Conservation (phyloP, 2,797 vertebrate species). For the Sibirionetta formosa region DNA sequence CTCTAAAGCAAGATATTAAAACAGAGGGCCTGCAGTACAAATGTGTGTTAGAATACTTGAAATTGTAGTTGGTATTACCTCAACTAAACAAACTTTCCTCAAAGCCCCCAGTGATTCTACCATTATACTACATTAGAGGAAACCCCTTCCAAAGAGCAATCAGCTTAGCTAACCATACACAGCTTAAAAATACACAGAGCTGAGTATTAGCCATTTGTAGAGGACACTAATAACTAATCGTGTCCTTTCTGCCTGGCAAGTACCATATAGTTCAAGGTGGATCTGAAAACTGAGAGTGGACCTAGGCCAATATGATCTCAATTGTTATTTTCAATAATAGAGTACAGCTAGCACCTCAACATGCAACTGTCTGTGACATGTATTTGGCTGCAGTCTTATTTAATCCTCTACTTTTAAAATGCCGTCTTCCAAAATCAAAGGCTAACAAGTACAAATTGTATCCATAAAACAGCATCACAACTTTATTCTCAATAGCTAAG, state of each 20-base stretch:
- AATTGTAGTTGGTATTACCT: neutral
- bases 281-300: slow-evolving; percentile 26
- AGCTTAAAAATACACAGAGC: neutral
- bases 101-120: neutral
- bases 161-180: neutral
- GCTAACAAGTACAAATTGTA: slow-evolving; percentile 48
- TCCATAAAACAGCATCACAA: slow-evolving; percentile 72
- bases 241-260: slow-evolving; percentile 38
- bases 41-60: neutral
- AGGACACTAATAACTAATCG: neutral
- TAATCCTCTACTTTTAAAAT: slow-evolving; percentile 40
- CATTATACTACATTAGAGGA: neutral
- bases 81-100: neutral
- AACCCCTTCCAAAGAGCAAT: slow-evolving; percentile 6
- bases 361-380: neutral
- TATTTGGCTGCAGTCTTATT: slow-evolving; percentile 28
- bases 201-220: neutral
- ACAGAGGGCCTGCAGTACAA: neutral
- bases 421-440: slow-evolving; percentile 31
- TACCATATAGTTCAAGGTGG: slow-evolving; percentile 31
- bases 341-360: slow-evolving; percentile 30
- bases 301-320: neutral
- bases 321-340: slow-evolving; percentile 23
- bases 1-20: neutral
- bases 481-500: slow-evolving; percentile 69